These are phyloP conservation scores for Oligia strigilis DNA, from an alignment of 2,888 invertebrate genomes.

Conservation along the genomic window DNA sequence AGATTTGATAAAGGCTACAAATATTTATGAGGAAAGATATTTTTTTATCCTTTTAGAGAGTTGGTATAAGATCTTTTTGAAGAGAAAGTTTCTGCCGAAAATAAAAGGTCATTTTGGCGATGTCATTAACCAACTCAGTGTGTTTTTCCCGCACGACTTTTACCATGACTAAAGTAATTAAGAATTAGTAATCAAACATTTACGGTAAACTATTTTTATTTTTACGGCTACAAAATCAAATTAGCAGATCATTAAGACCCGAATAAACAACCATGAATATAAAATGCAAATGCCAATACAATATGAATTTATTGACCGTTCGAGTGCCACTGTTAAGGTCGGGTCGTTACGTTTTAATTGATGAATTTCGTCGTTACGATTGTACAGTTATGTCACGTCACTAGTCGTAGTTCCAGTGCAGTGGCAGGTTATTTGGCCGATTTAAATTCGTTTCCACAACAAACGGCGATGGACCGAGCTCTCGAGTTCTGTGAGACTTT, in stretches of 20 bases:
- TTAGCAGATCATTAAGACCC: constrained; percentile 31
- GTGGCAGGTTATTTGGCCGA: constrained; percentile 72
- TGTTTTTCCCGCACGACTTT: background rate
- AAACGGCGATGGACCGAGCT: constrained; percentile 39
- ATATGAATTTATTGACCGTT: constrained; percentile 34
- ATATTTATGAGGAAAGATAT: constrained; percentile 35
- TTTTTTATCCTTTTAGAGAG: constrained; percentile 24
- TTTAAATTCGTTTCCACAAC: constrained; percentile 64
- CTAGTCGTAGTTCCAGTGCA: constrained; percentile 60
- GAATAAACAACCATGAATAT: constrained; percentile 25
- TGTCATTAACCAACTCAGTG: background rate
- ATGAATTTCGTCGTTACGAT: constrained; percentile 50
- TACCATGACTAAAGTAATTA: constrained; percentile 14
- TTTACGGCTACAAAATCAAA: constrained; percentile 12
- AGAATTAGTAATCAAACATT: constrained; percentile 8
- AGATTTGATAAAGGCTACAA: constrained; percentile 23
- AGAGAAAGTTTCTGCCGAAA: constrained; percentile 12
- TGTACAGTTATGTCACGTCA: constrained; percentile 67
- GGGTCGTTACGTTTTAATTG: constrained; percentile 49
- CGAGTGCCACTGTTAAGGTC: constrained; percentile 20
- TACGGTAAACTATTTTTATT: constrained; percentile 3
- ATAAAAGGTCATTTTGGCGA: constrained; percentile 1
- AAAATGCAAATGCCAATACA: constrained; percentile 39
- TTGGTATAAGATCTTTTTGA: background rate
- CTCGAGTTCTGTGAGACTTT: constrained; percentile 52